Conservation (phyloP, 2,113 vertebrate species). For the Carassius auratus region DNA sequence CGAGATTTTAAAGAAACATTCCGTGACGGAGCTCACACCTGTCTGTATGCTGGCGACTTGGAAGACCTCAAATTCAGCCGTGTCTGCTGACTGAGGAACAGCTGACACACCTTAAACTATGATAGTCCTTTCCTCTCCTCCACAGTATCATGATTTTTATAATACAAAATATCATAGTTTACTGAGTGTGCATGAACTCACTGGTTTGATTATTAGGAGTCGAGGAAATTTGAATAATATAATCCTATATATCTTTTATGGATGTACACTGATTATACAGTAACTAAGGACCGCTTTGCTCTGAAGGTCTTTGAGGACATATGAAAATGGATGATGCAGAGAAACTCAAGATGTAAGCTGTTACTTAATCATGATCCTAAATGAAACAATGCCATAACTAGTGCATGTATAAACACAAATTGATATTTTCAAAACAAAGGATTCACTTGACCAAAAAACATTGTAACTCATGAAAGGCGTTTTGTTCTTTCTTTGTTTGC, state of each 20-base stretch:
- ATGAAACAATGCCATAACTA: constrained; percentile 14
- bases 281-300: constrained; percentile 49
- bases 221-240: constrained; percentile 40
- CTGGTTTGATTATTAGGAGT: constrained; percentile 61
- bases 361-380: constrained; percentile 6
- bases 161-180: constrained; percentile 52
- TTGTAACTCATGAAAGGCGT: not conserved
- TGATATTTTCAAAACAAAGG: constrained; percentile 24
- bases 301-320: constrained; percentile 31
- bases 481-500: not conserved
- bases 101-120: constrained; percentile 37
- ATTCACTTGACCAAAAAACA: not conserved
- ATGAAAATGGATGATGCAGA: not conserved
- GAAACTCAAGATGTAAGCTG: constrained; percentile 15
- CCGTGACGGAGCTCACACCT: constrained; percentile 25
- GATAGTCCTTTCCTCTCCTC: constrained; percentile 33
- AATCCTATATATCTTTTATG: constrained; percentile 50
- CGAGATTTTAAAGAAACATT: constrained; percentile 53
- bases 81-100: not conserved
- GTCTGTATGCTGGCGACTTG: constrained; percentile 5
- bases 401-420: constrained; percentile 36
- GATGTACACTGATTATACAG: constrained; percentile 63
- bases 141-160: constrained; percentile 49
- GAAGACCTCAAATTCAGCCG: not conserved
- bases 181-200: constrained; percentile 71